phyloP scores from a whole-genome alignment of 2,888 invertebrate species.

The Leucophenga montana region DNA sequence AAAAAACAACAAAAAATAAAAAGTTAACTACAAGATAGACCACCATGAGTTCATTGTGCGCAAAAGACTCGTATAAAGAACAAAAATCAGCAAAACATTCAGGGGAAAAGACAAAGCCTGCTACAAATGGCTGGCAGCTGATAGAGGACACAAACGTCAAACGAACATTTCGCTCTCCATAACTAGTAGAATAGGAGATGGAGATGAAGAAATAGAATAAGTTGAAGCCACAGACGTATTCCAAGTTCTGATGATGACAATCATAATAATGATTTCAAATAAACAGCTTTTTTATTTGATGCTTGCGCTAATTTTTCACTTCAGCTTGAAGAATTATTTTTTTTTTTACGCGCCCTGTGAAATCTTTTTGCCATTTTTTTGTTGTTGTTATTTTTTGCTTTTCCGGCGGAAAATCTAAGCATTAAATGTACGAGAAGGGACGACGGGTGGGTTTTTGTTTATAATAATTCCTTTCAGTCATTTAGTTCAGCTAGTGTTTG shows the following conservation, averaged over 20 bases:
- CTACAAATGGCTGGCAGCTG: no score
- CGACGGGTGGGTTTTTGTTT: no score
- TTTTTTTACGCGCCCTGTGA: not conserved
- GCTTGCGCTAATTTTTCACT: slow-evolving; percentile 14
- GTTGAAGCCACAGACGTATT: no score
- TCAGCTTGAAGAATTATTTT: no score
- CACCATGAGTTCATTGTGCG: not conserved
- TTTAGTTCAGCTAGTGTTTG: not conserved
- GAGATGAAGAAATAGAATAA: not conserved
- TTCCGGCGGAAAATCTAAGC: not conserved
- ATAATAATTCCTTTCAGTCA: slow-evolving; percentile 1
- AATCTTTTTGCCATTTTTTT: not conserved
- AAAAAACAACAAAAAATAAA: not conserved
- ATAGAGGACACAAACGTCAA: no score
- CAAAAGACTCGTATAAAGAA: not conserved
- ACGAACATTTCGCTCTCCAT: no score
- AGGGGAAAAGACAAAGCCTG: not conserved
- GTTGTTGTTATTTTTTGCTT: slow-evolving; percentile 2
- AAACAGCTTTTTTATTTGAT: slow-evolving; percentile 15
- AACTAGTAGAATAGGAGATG: not conserved
- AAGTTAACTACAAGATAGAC: not conserved
- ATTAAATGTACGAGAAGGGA: no score
- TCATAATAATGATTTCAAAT: slow-evolving; percentile 15
- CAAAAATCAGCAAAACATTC: not conserved
- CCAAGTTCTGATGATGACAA: not conserved